These are phyloP conservation scores for Aplidium turbinatum DNA, from an alignment of 23 tunicate species.

Conservation along the genomic window DNA sequence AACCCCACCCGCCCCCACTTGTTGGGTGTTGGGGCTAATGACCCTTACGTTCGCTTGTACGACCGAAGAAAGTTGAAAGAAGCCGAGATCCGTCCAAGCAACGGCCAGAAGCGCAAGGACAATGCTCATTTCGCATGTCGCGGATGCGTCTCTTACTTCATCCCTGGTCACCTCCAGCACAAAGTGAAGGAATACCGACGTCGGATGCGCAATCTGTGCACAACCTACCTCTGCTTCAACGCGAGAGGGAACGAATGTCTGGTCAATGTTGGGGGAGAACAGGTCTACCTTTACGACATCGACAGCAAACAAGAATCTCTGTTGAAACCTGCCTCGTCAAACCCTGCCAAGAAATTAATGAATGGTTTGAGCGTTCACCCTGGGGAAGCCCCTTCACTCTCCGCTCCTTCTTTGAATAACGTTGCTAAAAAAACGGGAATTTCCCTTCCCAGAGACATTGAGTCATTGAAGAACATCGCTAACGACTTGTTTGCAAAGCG, in stretches of 20 bases:
- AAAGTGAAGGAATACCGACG: constrained; percentile 36
- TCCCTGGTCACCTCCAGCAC: constrained; percentile 75
- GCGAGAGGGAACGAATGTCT: constrained; percentile 69
- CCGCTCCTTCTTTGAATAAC: neutral
- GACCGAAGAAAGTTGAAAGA: constrained; percentile 75
- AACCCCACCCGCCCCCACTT: constrained; percentile 61
- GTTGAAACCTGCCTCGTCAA: constrained; percentile 1
- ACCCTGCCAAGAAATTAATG: neutral
- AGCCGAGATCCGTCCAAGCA: neutral
- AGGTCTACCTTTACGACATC: constrained; percentile 81
- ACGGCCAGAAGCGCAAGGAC: constrained; percentile 42
- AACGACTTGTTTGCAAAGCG: constrained; percentile 60
- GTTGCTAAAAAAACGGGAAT: neutral
- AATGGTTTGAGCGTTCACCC: constrained; percentile 2
- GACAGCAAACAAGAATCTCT: constrained; percentile 40
- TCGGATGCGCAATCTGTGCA: constrained; percentile 29
- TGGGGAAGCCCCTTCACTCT: neutral
- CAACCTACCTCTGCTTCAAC: constrained; percentile 72
- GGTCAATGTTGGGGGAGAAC: constrained; percentile 88
- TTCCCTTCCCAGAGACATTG: neutral
- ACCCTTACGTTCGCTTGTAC: constrained; percentile 75
- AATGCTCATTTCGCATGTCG: constrained; percentile 9
- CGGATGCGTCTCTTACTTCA: constrained; percentile 60
- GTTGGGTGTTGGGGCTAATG: constrained; percentile 83
- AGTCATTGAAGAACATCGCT: constrained; percentile 43